Conservation (phyloP, 2,888 invertebrate genomes). For the Macrosoma leucophasiata region DNA sequence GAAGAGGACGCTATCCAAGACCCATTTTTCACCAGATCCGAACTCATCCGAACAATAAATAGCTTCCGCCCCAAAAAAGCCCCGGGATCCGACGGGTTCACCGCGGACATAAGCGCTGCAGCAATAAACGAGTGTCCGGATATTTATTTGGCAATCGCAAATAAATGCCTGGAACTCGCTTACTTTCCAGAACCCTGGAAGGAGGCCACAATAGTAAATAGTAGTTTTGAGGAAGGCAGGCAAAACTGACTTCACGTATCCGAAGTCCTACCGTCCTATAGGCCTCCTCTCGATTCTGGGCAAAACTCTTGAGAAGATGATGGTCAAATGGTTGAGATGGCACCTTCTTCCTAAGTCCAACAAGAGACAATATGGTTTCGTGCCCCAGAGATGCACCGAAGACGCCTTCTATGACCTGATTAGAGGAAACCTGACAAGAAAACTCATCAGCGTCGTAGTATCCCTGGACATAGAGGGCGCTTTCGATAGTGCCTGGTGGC, state of each 20-base stretch:
- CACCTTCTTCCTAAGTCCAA: conserved; percentile 10
- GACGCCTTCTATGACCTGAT: conserved; percentile 16
- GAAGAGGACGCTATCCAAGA: too few relatives aligned
- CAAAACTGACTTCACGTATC: conserved; percentile 7
- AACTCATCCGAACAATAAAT: too few relatives aligned
- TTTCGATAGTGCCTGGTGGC: conserved; percentile 1
- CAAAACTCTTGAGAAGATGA: conserved; percentile 17
- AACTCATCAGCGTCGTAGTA: conserved; percentile 1
- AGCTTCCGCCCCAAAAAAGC: neutral
- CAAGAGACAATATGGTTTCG: conserved; percentile 19
- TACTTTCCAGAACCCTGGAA: conserved; percentile 18
- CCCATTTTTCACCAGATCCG: too few relatives aligned
- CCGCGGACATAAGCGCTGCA: too few relatives aligned
- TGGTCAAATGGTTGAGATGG: too few relatives aligned
- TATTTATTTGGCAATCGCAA: too few relatives aligned
- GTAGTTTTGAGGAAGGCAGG: conserved; percentile 8
- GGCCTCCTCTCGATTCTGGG: conserved; percentile 15
- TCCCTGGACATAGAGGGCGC: too few relatives aligned
- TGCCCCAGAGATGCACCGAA: conserved; percentile 23
- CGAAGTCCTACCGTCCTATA: conserved; percentile 19
- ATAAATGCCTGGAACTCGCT: conserved; percentile 10
- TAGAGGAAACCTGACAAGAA: neutral
- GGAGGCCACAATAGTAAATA: conserved; percentile 4
- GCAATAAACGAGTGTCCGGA: too few relatives aligned
- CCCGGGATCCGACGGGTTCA: neutral